Percentiles rank a stretch among this genome's conserved stretches.
Evolutionary conservation across 2,797 vertebrate species (phyloP).

Genomic region (Hydrophis major): DNA sequence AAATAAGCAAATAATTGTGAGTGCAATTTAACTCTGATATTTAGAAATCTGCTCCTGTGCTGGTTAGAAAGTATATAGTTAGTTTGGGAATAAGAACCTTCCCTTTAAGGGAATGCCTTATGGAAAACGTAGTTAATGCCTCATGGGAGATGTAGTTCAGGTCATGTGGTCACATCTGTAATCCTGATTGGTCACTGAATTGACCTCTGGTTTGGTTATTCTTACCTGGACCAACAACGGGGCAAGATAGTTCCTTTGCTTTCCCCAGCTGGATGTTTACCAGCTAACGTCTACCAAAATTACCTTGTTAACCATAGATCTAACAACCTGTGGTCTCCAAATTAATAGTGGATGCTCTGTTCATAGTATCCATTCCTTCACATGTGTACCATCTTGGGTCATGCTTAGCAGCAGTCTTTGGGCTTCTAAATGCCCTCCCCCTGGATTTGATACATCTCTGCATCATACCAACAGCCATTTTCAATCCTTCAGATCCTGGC

Average conservation of each 20-base stretch:
- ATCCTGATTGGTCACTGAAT: too few relatives aligned
- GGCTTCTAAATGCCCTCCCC: background rate
- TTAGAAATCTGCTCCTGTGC: background rate
- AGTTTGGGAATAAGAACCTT: too few relatives aligned
- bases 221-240: too few relatives aligned
- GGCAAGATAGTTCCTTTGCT: too few relatives aligned
- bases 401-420: background rate
- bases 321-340: background rate
- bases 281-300: background rate
- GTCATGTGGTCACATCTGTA: too few relatives aligned
- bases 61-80: too few relatives aligned
- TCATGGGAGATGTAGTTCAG: too few relatives aligned
- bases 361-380: background rate
- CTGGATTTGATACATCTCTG: background rate
- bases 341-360: background rate
- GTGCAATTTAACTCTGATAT: background rate
- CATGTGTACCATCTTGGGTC: background rate
- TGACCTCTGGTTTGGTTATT: too few relatives aligned
- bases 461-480: background rate
- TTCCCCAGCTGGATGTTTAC: background rate
- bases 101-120: too few relatives aligned
- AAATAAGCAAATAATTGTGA: background rate
- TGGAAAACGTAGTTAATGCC: too few relatives aligned
- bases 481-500: background rate
- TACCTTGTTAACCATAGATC: background rate